phyloP scores from a whole-genome alignment of 1,140 invertebrate genomes.

The Drosophila nebulosa region DNA sequence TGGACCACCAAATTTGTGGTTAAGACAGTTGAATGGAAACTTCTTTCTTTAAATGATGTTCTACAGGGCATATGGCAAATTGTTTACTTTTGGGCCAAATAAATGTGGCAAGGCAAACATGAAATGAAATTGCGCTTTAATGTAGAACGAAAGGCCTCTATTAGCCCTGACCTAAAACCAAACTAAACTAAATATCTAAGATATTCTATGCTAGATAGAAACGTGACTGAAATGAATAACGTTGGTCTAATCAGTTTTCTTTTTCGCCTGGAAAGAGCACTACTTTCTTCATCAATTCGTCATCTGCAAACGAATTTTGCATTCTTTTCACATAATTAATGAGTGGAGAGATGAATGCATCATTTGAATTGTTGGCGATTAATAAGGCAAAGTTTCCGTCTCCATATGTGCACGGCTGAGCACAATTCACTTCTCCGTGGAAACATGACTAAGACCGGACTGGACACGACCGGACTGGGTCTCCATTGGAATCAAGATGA shows the following conservation, averaged over 20 bases:
- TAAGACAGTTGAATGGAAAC: no score
- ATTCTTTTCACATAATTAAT: not conserved
- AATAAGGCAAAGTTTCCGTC: not conserved
- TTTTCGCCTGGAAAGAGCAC: not conserved
- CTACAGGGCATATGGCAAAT: not conserved
- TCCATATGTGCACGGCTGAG: not conserved
- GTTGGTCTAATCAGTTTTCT: no score
- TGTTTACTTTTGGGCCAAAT: not conserved
- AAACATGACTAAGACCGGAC: not conserved
- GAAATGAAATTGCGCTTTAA: not conserved
- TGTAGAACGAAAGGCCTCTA: slow-evolving; percentile 30
- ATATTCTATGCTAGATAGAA: slow-evolving; percentile 9
- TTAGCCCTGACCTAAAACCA: slow-evolving; percentile 34
- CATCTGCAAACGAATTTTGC: not conserved
- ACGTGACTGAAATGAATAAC: slow-evolving; percentile 23
- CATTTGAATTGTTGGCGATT: not conserved
- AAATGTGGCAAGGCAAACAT: not conserved
- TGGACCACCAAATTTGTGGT: no score
- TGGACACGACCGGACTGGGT: not conserved
- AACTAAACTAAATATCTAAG: slow-evolving; percentile 2
- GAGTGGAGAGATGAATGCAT: not conserved
- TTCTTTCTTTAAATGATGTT: no score
- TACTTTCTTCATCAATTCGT: not conserved
- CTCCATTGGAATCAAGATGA: not conserved
- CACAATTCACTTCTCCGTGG: not conserved